Evolutionary conservation across 2,888 invertebrate species (phyloP), one percentile per base, ranked within the genome.

Genomic region (Candidula unifasciata): DNA sequence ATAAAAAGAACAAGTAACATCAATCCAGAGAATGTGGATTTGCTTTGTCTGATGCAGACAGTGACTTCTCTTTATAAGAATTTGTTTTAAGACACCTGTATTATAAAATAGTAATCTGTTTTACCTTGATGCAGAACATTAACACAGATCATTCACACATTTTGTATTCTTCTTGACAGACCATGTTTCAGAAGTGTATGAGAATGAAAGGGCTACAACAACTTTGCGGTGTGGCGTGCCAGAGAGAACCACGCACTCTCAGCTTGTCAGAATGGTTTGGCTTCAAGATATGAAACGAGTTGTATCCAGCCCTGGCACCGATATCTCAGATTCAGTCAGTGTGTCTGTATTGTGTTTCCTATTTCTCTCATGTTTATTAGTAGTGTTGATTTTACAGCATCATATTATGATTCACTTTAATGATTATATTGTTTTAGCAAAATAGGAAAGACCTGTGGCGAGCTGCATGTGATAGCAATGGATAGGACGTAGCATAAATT

Each of bases 281-380:
- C 78, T 83, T 16, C 66, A 57, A 35, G 66, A 78, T 57, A 83
- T 83, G 83, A 77, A 76, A 37, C 27, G 83, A 54, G 18, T 83
- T 66, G 18, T 69, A 24, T 54, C 83, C 35, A 44, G 57, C 27
- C 54, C 24, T 3, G 83, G 83, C 3, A 68, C 66, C 24, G 83
- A 83, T 52, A 78, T 83, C n/a, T 37, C 35, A n/a, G 83, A 83
- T 57, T 52, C 52, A 18, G 83, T 83, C 52, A 78, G 83, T 44
- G 37, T 27, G n/a, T 10, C 24, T 37, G 16, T 3, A 21, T 30
- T 69, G 18, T 69, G 6, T 30, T 13, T 30, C 30, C 8, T 66
- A 69, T 5, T 69, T 3, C 6, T 33, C 44, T 44, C 44, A 44
- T 44, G 13, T 44, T 44, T 6, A 44, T 10, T 44, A 44, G 44